Conservation (phyloP, 2,113 vertebrate genomes). For the Nematolebias whitei region DNA sequence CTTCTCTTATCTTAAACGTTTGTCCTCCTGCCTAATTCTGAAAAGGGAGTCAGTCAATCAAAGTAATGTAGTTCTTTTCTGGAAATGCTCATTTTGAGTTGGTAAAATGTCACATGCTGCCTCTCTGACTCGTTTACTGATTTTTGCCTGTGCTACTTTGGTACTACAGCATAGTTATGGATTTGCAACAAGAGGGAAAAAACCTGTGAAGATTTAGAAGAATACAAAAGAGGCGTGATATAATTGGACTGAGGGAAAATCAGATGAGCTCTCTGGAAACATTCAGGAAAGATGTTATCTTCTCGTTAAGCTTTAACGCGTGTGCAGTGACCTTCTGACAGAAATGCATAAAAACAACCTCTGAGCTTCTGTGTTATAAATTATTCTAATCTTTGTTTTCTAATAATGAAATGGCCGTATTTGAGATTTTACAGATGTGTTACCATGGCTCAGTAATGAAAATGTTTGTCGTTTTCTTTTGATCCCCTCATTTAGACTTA, state of each 20-base stretch:
- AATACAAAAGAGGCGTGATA: conserved; percentile 53
- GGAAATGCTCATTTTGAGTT: conserved; percentile 17
- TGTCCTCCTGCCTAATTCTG: conserved; percentile 5
- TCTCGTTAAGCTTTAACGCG: conserved; percentile 40
- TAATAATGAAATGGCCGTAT: neutral
- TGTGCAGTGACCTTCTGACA: conserved; percentile 7
- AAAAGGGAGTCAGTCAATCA: conserved; percentile 8
- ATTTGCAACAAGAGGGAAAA: conserved; percentile 6
- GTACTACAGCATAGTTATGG: conserved; percentile 2
- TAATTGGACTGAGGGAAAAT: conserved; percentile 58
- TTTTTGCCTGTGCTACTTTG: conserved; percentile 22
- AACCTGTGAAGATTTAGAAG: conserved; percentile 39
- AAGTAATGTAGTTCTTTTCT: neutral
- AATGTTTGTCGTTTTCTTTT: too few species aligned
- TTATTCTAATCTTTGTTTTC: neutral
- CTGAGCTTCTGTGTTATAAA: conserved; percentile 7
- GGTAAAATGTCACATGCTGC: conserved; percentile 42
- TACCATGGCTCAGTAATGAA: too few species aligned
- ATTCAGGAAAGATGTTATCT: neutral
- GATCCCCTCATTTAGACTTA: too few species aligned
- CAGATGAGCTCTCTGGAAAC: conserved; percentile 35
- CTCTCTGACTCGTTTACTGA: conserved; percentile 37
- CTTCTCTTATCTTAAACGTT: too few species aligned
- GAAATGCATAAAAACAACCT: conserved; percentile 10
- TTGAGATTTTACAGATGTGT: neutral